Base-by-base conservation (phyloP, 2,888 invertebrate species). In the Carterocephalus palaemon region DNA sequence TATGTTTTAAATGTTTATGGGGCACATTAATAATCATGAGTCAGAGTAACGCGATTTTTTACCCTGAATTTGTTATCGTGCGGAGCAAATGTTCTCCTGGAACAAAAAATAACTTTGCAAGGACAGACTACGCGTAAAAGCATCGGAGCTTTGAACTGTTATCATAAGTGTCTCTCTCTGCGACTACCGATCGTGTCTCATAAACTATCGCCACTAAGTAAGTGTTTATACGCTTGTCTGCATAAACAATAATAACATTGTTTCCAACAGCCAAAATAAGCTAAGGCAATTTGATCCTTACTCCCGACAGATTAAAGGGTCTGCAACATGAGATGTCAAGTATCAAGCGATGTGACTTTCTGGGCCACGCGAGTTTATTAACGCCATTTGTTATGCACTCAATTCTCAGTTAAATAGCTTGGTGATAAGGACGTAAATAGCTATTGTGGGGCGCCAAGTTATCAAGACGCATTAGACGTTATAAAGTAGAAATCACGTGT, bases 181-280 rank as follows among this genome's bases (percentile, higher is more conserved):
- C 9, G 10, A 4, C 26, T 40, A 40, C 23, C 40, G 10, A 13
- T 16, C 28, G 13, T 28, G 70, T 70, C 69, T 64, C 56, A 68
- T 57, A 68, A 70, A 60, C 57, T 62, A 66, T 62, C 62, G 47
- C 49, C 47, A 51, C 41, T n/a, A n/a, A n/a, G n/a, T n/a, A 57
- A 73, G 64, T 70, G 68, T 58, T 75, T 70, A 71, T 69, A 59
- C 56, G 51, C 50, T 40, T 50, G 40, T 46, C 50, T 57, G 57
- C 41, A 39, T 41, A 49, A 46, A 46, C 46, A 47, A 23, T 32
- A 16, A 28, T 29, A 23, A n/a, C 13, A 26, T 26, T 7, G 26
- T 7, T 26, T 7, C 26, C n/a, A 26, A 26, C 12, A 26, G 26
- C 12, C 26, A 12, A 26, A 26, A 26, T 12, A 12, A 12, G 26